phyloP scores from a whole-genome alignment of 2,113 vertebrate genomes.

The Oncorhynchus nerka region DNA sequence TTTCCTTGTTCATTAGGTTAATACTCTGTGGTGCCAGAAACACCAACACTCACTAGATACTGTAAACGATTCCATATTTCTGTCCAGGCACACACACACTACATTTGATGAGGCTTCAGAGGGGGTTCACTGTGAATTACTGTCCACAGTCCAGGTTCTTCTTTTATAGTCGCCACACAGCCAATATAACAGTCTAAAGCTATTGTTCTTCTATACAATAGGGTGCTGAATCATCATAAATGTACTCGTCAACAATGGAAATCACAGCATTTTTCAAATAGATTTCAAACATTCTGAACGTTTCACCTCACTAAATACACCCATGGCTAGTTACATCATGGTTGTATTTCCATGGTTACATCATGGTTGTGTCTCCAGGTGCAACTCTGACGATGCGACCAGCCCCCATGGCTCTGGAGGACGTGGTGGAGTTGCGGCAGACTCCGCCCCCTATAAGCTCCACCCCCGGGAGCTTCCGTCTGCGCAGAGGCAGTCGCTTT shows the following conservation, averaged over 20 bases:
- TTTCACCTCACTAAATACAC: too few relatives aligned
- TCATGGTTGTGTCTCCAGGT: slow-evolving; percentile 68
- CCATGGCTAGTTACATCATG: background rate
- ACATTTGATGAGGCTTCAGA: too few relatives aligned
- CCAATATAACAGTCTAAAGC: too few relatives aligned
- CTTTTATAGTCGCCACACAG: too few relatives aligned
- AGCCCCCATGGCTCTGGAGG: slow-evolving; percentile 87
- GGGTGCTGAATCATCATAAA: background rate
- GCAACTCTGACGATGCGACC: slow-evolving; percentile 95
- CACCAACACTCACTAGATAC: too few relatives aligned
- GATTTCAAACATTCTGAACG: too few relatives aligned
- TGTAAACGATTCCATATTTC: too few relatives aligned
- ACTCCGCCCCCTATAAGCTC: slow-evolving; percentile 86
- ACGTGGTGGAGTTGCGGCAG: slow-evolving; percentile 92
- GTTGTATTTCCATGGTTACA: background rate
- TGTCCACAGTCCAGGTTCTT: too few relatives aligned
- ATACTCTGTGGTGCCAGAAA: background rate
- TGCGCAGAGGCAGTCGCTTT: slow-evolving; percentile 94
- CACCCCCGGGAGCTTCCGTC: slow-evolving; percentile 87
- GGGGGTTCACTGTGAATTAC: too few relatives aligned
- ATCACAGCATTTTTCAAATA: background rate
- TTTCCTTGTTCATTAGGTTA: background rate
- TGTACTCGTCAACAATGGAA: background rate
- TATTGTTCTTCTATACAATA: background rate
- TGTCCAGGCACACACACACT: too few relatives aligned